Conservation (phyloP, 2,888 invertebrate species). For the Rotaria macrura region DNA sequence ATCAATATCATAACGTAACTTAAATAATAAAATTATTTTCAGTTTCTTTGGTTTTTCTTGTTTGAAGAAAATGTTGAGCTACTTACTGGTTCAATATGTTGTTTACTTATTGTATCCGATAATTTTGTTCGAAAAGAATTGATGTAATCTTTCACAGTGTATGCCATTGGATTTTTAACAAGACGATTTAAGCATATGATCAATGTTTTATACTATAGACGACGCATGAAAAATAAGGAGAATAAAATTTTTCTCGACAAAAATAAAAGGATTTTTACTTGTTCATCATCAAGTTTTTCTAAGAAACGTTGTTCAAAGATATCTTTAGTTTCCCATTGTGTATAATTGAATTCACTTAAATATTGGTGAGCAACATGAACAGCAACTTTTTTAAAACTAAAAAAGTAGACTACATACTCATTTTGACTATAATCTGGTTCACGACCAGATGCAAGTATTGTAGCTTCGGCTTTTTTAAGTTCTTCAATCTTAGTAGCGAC, state of each 20-base stretch:
- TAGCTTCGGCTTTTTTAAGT: background rate
- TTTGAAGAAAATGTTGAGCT: no score
- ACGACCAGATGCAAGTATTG: background rate
- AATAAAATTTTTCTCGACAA: background rate
- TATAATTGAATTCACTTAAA: background rate
- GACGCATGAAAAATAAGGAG: background rate
- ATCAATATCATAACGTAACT: conserved; percentile 70
- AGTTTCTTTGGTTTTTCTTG: no score
- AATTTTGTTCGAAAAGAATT: conserved; percentile 37
- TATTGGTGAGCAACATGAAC: background rate
- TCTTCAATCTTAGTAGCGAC: background rate
- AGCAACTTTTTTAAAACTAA: background rate
- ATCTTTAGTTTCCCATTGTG: background rate
- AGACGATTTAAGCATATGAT: conserved; percentile 64
- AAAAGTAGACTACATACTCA: background rate
- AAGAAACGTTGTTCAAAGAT: background rate
- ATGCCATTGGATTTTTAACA: conserved; percentile 62
- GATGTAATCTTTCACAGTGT: conserved; percentile 63
- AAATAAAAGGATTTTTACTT: background rate
- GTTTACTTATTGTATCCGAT: background rate
- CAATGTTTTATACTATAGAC: conserved; percentile 60
- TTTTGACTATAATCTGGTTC: background rate
- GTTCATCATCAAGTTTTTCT: background rate
- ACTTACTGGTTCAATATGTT: background rate
- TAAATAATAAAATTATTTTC: background rate